Evolutionary conservation across 2,797 vertebrate species (phyloP).

Genomic region (Syndactyla subalaris): DNA sequence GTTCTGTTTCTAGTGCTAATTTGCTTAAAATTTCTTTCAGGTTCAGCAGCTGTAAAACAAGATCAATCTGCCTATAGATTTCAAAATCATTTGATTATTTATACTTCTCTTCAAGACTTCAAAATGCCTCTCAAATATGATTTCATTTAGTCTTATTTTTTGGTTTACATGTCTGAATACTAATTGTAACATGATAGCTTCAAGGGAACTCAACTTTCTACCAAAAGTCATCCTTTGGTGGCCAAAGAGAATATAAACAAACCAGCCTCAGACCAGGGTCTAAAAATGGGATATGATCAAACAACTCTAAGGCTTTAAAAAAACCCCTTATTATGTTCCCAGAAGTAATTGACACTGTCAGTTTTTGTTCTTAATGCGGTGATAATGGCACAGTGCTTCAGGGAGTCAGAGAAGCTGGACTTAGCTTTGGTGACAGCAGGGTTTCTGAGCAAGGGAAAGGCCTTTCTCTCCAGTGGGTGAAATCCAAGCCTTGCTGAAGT

Average conservation of each 20-base stretch:
- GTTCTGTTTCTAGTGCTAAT: slow-evolving; percentile 51
- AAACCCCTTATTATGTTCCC: slow-evolving; percentile 47
- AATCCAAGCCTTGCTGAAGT: background rate
- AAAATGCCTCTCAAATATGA: slow-evolving; percentile 70
- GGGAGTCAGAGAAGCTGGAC: background rate
- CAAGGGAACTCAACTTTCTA: slow-evolving; percentile 62
- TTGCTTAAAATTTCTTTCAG: slow-evolving; percentile 62
- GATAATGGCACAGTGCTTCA: slow-evolving; percentile 34
- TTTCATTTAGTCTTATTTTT: slow-evolving; percentile 71
- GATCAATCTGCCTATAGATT: slow-evolving; percentile 24
- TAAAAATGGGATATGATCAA: slow-evolving; percentile 65
- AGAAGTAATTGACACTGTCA: slow-evolving; percentile 46
- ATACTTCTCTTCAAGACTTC: slow-evolving; percentile 66
- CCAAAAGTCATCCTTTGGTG: slow-evolving; percentile 55
- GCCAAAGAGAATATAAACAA: slow-evolving; percentile 72
- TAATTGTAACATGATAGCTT: slow-evolving; percentile 71
- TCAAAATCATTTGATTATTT: slow-evolving; percentile 74
- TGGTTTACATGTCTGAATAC: slow-evolving; percentile 74
- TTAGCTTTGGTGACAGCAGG: background rate
- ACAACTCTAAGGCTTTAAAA: slow-evolving; percentile 51
- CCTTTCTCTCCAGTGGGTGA: background rate
- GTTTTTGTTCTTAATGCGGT: slow-evolving; percentile 21
- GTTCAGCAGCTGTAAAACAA: slow-evolving; percentile 50
- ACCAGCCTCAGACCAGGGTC: slow-evolving; percentile 42
- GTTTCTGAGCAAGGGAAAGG: background rate